Base-by-base conservation (phyloP, 2,888 invertebrate species). In the Protodeltote pygarga region DNA sequence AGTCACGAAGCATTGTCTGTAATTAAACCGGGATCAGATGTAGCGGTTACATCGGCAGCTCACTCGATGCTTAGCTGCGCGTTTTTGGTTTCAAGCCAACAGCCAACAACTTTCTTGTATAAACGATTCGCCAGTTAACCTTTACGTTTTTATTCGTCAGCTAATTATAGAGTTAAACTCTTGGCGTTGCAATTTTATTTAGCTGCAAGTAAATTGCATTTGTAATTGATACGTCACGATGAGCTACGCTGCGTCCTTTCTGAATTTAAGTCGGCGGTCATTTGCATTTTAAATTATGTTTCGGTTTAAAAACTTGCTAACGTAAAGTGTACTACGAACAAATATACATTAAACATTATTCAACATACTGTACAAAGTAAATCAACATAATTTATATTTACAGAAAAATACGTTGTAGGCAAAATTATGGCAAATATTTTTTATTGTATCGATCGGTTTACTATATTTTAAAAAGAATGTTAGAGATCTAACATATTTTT, bases 1-100 rank as follows among this genome's bases (percentile, higher is more conserved):
- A 73, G 71, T 65, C 65, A 60, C 59, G 50, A 69, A 62, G 69
- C 77, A 71, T 72, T 77, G 78, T 73, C 73, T 81, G 81, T 85
- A 87, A 87, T 87, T 86, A 86, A 85, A 84, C 79, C 62, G 71
- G 83, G 85, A 87, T 88, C 86, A 84, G 81, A 79, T 82, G 81
- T 78, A 77, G 79, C 77, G 72, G 77, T 71, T 68, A 59, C 68
- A 64, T 54, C 51, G 58, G 46, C 41, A 35, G 51, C 67, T 62
- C 71, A 70, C 71, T 74, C 71, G 72, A 73, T 75, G 78, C 75
- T 63, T n/a, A n/a, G 63, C 69, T n/a, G n/a, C 74, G 66, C 76
- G 77, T 75, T 83, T 83, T 87, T 88, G 89, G 87, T 88, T 77
- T 65, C 70, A 64, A 76, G 87, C 88, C 89, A 89, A 85, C 81